Base-by-base conservation (phyloP, 2,888 invertebrate species). In the Cyclophora albipunctata region DNA sequence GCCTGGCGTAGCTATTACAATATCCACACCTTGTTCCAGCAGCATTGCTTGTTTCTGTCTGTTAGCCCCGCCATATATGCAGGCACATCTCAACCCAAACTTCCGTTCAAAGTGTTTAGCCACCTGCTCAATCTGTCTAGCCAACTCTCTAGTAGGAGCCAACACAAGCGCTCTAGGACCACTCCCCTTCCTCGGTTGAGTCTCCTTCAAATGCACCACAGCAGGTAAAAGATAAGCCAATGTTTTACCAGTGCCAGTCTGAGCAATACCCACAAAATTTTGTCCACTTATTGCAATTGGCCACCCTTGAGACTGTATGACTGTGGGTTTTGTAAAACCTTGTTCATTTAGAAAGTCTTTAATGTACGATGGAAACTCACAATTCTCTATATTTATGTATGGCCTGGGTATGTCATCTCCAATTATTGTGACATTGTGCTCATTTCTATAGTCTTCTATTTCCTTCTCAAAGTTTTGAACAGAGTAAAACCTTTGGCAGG, bases 1-100 rank as follows among this genome's bases (percentile, higher is more conserved):
- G 3, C 96, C 96, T 2, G 96, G 96, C 34, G 96, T 97, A 3
- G 96, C 96, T 64, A 97, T 96, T 35, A 94, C 93, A 63, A 96
- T 94, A 77, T 96, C 95, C 34, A 95, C 94, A 47, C 96, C 96
- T 37, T 90, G 85, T 60, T 91, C 91, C 47, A 94, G 70, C 58
- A 92, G 90, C 3, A 90, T 81, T 0, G 92, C 91, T 73, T 94
- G 93, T 37, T 75, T 79, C 3, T 90, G 91, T 69, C 94, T 94
- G 2, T 92, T 93, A 3, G 96, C 95, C 42, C 97, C 97, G 49
- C 97, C 97, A 89, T 96, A 97, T 34, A 96, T 92, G 78, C 96
- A 96, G 0, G 93, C 93, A 75, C 93, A 93, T 20, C 93, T 88
- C 5, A 96, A 91, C 62, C 92, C 91, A 3, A 94, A 91, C 7